These are phyloP conservation scores for Ptychadena robeensis DNA, from an alignment of 2,797 vertebrate species.

Conservation along the genomic window DNA sequence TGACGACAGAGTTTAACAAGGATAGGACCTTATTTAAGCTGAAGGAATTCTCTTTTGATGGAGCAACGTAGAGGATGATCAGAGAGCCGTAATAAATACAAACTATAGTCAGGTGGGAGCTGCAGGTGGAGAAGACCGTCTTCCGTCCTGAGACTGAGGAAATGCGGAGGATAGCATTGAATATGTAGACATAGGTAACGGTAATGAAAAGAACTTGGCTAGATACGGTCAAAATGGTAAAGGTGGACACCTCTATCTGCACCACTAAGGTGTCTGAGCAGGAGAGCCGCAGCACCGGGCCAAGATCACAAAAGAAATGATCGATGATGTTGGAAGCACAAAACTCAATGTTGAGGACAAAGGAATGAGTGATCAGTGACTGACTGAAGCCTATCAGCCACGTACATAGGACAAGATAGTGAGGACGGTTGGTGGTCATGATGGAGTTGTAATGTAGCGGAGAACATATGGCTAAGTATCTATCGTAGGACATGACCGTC, in stretches of 20 bases:
- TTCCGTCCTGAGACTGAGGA: background rate
- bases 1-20: conserved; percentile 19
- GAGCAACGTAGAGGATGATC: conserved; percentile 9
- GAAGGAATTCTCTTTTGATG: conserved; percentile 5
- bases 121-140: background rate
- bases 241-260: conserved; percentile 5
- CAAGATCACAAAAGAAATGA: conserved; percentile 30
- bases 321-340: conserved; percentile 7
- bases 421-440: conserved; percentile 1
- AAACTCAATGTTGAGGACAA: background rate
- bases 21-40: conserved; percentile 26
- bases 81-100: background rate
- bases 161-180: background rate
- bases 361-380: background rate
- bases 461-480: conserved; percentile 19
- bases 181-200: conserved; percentile 9
- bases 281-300: background rate
- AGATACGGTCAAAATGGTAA: background rate
- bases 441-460: conserved; percentile 2
- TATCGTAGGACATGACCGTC: conserved; percentile 19
- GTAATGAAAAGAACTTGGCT: background rate
- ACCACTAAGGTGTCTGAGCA: background rate
- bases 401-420: background rate
- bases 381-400: background rate
- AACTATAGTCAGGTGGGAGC: background rate